Base-by-base conservation (phyloP, 1,140 invertebrate species). In the Cyrtorhinus lividipennis region DNA sequence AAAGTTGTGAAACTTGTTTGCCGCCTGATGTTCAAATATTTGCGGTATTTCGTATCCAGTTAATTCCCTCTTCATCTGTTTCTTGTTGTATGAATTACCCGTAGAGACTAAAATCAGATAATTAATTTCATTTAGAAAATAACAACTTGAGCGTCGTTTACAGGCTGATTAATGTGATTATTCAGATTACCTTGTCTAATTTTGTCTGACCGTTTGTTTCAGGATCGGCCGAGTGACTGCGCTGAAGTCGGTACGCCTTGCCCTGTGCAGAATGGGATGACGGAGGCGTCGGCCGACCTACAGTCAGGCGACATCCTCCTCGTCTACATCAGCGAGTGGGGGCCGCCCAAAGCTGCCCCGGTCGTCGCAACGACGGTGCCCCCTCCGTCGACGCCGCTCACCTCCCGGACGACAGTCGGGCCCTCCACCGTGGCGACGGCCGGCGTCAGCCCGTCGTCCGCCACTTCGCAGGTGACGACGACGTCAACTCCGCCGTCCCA, bases 221-320 rank as follows among this genome's bases (percentile, higher is more conserved):
- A 53, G 48, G 48, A 53, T 20, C 8, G 48, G 18, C 48, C 48
- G 48, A 53, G 48, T 22, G 48, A 53, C 48, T 53, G 48, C 48
- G 48, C 48, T 22, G 48, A 53, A 53, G 48, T 53, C 48, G 48
- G 48, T 5, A 53, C 48, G 10, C 48, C 48, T 3, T 53, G 48
- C 18, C 48, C 48, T 5, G 48, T 53, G 10, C 48, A 53, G 48
- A 53, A 53, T 20, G 48, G 48, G 20, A 53, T 53, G 48, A 53
- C 48, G 12, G 48, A 53, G 20, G 8, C 48, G 22, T 72, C 77
- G 45, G 77, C 77, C 13, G 81, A 82, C 70, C 81, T 84, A 45
- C 81, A 84, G 70, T 82, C 79, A 61, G 82, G 81, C 38, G 82
- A 84, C 72, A 81, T 83, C 66, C 76, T 84, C 65, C 78, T 83